Base-by-base conservation (phyloP, 2,888 invertebrate genomes). In the Drosophila histrio region DNA sequence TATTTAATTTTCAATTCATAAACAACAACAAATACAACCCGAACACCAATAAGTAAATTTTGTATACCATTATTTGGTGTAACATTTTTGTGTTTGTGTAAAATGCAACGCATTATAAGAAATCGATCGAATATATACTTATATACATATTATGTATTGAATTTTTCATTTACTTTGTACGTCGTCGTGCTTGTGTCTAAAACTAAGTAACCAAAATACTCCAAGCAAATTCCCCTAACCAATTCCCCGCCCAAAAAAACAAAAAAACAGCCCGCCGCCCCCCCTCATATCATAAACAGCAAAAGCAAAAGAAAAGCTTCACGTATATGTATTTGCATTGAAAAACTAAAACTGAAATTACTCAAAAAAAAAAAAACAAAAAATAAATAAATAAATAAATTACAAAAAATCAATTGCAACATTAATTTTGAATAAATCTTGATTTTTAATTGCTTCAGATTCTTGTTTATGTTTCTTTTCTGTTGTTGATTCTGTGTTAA, bases 161-260 rank as follows among this genome's bases (percentile, higher is more conserved):
- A 67, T 59, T 71, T 72, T 74, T 82, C 26, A 66, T 80, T 83
- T 78, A 73, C 60, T 80, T 81, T 82, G 80, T 83, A 79, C 81
- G 79, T 79, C 79, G 83, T 84, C 83, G 79, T 84, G 83, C 83
- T 83, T 84, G 84, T 84, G 85, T 84, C 82, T 78, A 81, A 73
- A 82, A 85, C 69, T 78, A 84, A 82, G 71, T 77, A 84, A 75
- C 68, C 61, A 67, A 59, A 61, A 56, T 61, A n/a, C 24, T 70
- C 58, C 65, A 75, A 63, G 39, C 58, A 66, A 70, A 60, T 46
- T 15, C 26, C 47, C 52, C 34, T 8, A 19, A 39, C 39, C 32
- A 52, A 28, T n/a, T 22, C n/a, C 32, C 19, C 11, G 11, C 28
- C 69, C 52, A 41, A 41, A 3, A 41, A 41, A 41, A 15, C 4